Base-by-base conservation (phyloP, 2,113 vertebrate species). In the Rafetus swinhoei region DNA sequence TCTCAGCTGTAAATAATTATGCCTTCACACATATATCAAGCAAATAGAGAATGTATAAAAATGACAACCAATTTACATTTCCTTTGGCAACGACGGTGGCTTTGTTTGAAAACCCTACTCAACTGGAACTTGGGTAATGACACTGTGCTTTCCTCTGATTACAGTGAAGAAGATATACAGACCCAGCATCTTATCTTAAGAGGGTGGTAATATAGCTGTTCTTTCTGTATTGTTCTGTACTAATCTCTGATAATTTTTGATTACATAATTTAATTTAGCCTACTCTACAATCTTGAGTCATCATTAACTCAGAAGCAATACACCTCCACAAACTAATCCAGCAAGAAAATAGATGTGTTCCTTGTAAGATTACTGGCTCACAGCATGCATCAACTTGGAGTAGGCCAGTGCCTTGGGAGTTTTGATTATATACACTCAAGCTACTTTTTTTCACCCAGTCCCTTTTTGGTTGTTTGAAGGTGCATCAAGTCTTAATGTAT, bases 321-420 rank as follows among this genome's bases (percentile, higher is more conserved):
- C n/a, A 35, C 32, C 2, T 5, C n/a, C 90, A 95, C 74, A 79
- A 95, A 74, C 95, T 96, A 97, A 97, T 96, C 94, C 94, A 95
- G 94, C 91, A 94, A 94, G 93, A 97, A 97, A 97, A 77, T 45
- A 13, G 6, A 77, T 93, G 69, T 27, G 11, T 39, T 77, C 24
- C 24, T 74, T 93, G 93, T 88, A 82, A 19, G 19, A 94, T 95
- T 91, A 95, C 21, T 95, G 88, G 79, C 95, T 97, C 95, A 92
- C 94, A 94, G 79, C 53, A 95, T 96, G 92, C 91, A 82, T 60
- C 59, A 94, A 94, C 95, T 97, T 95, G 97, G 86, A 94, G 35
- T 62, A 85, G 4, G 25, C 27, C 90, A 87, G 87, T 89, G 50
- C 79, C 82, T 93, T 86, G 91, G 59, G 32, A 86, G 93, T 95